Evolutionary conservation across 2,888 invertebrate genomes (phyloP).

Genomic region (Sminthurinus aureus): DNA sequence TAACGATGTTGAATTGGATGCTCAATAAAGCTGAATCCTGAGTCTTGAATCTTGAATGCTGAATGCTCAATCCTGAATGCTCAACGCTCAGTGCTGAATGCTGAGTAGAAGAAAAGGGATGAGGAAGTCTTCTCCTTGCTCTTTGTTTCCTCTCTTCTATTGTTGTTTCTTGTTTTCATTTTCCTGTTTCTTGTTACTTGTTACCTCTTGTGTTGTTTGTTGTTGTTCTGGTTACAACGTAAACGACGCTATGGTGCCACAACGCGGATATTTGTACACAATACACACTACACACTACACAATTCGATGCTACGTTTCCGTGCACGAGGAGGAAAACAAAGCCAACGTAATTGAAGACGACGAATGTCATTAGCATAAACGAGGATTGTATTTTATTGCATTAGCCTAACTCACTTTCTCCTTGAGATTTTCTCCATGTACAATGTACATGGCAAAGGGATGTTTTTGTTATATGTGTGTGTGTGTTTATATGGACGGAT

Average conservation of each 20-base stretch:
- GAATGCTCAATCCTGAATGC: no score
- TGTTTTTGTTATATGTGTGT: background rate
- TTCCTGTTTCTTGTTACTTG: no score
- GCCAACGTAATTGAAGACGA: conserved; percentile 13
- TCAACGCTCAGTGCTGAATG: no score
- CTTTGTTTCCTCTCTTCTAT: no score
- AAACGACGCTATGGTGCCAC: no score
- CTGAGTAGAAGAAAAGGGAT: no score
- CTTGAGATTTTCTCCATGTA: background rate
- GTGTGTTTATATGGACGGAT: no score
- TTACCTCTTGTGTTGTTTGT: background rate
- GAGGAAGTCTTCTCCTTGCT: no score
- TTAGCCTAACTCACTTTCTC: conserved; percentile 8
- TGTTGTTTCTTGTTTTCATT: no score
- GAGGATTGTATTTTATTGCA: conserved; percentile 31
- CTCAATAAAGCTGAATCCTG: no score
- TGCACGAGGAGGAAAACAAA: background rate
- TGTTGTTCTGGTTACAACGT: background rate
- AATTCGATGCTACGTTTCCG: background rate
- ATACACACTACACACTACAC: background rate
- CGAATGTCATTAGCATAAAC: conserved; percentile 34
- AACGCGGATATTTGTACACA: background rate
- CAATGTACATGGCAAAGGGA: background rate
- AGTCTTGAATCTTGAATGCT: background rate
- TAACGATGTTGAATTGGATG: no score